Conservation (phyloP, 2,888 invertebrate genomes). For the Schizotus pectinicornis region DNA sequence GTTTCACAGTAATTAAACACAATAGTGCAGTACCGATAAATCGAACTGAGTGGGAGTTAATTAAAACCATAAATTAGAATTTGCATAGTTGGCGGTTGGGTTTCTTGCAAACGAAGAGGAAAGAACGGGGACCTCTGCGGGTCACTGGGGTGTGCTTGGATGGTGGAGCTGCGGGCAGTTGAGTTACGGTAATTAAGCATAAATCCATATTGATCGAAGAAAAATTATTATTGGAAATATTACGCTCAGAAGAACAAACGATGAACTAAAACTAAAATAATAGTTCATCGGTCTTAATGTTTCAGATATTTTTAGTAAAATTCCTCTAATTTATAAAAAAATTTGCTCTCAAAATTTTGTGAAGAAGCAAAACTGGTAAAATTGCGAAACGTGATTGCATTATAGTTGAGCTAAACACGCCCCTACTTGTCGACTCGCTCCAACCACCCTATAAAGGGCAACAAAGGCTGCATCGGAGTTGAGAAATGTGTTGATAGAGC, state of each 20-base stretch:
- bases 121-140: neutral
- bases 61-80: conserved; percentile 11
- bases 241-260: no score
- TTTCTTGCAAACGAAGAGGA: neutral
- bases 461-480: no score
- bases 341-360: neutral
- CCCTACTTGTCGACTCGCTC: no score
- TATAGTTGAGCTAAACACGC: no score
- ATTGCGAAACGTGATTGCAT: no score
- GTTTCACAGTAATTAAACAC: conserved; percentile 4
- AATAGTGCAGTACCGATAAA: conserved; percentile 8
- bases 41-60: conserved; percentile 9
- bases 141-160: conserved; percentile 5
- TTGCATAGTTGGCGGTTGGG: conserved; percentile 1
- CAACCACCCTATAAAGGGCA: no score
- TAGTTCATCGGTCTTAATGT: no score
- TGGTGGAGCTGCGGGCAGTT: conserved; percentile 4
- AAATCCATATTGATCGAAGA: neutral
- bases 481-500: neutral
- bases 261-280: no score
- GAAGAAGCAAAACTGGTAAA: no score
- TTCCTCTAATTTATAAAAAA: neutral
- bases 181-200: neutral
- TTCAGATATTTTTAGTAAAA: neutral
- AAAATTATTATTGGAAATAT: no score